Evolutionary conservation across 2,113 vertebrate genomes (phyloP).

Genomic region (Ploceus nigricollis): DNA sequence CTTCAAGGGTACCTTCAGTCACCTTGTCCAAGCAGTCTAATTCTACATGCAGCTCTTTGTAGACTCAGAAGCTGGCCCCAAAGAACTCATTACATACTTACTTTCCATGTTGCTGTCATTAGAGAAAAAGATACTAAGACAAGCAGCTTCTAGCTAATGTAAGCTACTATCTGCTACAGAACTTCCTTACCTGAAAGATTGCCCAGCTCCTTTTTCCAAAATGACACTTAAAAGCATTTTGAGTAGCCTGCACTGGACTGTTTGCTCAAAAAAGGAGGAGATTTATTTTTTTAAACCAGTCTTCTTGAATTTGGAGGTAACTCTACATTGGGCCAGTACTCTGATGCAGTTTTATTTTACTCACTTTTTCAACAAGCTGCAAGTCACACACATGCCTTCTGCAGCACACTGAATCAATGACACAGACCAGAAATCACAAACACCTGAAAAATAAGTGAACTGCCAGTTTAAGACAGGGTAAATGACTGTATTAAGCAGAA

Average conservation of each 20-base stretch:
- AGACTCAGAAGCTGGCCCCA: background rate
- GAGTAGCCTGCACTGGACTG: background rate
- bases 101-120: fast-evolving
- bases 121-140: background rate
- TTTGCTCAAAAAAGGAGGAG: background rate
- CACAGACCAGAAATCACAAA: background rate
- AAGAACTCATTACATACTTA: background rate
- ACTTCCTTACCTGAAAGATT: background rate
- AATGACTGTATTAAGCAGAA: background rate
- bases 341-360: background rate
- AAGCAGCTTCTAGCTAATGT: background rate
- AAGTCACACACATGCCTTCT: background rate
- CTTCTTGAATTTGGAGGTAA: background rate
- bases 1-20: background rate
- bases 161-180: background rate
- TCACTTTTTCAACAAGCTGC: background rate
- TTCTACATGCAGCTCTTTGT: background rate
- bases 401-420: background rate
- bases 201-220: background rate
- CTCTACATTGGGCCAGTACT: background rate
- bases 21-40: background rate
- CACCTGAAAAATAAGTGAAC: background rate
- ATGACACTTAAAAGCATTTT: background rate
- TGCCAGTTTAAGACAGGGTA: background rate
- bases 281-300: background rate